A percentile compares a stretch with the other conserved stretches of the same genome.
These are phyloP conservation scores for Kryptolebias marmoratus DNA, from an alignment of 2,113 vertebrate genomes.

Conservation along the genomic window DNA sequence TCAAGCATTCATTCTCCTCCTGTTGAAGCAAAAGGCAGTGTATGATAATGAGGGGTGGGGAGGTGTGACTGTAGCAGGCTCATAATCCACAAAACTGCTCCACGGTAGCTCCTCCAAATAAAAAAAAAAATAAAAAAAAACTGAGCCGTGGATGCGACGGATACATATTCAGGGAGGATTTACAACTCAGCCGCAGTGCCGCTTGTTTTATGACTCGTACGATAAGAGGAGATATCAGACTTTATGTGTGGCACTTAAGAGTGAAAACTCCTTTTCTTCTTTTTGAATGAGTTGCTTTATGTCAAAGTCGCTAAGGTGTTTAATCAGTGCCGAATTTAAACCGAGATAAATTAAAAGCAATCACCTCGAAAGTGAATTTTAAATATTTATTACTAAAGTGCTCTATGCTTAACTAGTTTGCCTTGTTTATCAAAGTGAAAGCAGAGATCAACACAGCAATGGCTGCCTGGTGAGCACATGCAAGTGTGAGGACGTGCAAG, in stretches of 20 bases:
- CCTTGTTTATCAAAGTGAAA: constrained; percentile 23
- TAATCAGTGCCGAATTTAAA: constrained; percentile 61
- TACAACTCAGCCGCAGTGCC: constrained; percentile 51
- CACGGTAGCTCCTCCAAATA: constrained; percentile 66
- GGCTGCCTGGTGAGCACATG: constrained; percentile 20
- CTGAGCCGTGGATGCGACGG: constrained; percentile 21
- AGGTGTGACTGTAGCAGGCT: constrained; percentile 37
- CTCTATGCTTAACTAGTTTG: constrained; percentile 41
- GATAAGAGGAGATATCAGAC: constrained; percentile 69
- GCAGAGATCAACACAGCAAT: constrained; percentile 46
- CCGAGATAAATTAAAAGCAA: constrained; percentile 30
- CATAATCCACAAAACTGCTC: constrained; percentile 62
- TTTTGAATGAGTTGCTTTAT: constrained; percentile 37
- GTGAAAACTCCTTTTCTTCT: constrained; percentile 61
- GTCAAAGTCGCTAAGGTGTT: constrained; percentile 43
- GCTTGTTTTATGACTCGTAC: constrained; percentile 69
- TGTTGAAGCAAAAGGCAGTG: constrained; percentile 60
- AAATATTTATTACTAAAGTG: constrained; percentile 64
- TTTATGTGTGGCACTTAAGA: constrained; percentile 69
- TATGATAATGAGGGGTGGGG: constrained; percentile 62
- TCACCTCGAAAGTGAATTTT: constrained; percentile 40
- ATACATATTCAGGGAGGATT: constrained; percentile 72
- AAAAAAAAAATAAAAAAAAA: not conserved
- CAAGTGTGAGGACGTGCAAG: constrained; percentile 28
- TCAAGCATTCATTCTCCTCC: constrained; percentile 75